Evolutionary conservation across 2,797 vertebrate species (phyloP).

Genomic region (Pterois miles): DNA sequence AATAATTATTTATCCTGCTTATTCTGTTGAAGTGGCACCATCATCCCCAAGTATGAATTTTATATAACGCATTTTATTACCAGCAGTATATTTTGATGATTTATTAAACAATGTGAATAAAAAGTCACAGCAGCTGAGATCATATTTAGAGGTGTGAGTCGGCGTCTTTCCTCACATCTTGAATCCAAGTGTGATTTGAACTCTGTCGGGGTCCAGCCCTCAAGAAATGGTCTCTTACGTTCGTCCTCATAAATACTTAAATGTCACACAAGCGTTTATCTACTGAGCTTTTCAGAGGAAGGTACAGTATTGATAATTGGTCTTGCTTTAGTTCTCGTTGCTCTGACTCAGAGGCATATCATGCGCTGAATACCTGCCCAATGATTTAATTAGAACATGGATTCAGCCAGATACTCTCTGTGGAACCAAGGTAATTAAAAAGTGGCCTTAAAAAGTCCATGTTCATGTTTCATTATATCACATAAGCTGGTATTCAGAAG

Average conservation of each 20-base stretch:
- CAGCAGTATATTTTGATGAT: conserved; percentile 20
- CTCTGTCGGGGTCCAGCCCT: conserved; percentile 4
- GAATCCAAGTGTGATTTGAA: conserved; percentile 25
- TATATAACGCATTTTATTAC: conserved; percentile 39
- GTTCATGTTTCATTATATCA: conserved; percentile 40
- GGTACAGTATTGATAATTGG: conserved; percentile 30
- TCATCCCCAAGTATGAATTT: conserved; percentile 29
- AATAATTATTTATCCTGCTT: conserved; percentile 36
- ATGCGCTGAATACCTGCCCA: conserved; percentile 41
- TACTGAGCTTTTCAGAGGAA: conserved; percentile 10
- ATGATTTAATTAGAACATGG: conserved; percentile 56
- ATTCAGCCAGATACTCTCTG: conserved; percentile 42
- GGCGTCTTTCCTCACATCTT: not conserved
- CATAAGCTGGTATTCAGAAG: conserved; percentile 16
- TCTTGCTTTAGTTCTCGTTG: conserved; percentile 14
- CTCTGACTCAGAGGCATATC: conserved; percentile 39
- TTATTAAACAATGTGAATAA: conserved; percentile 9
- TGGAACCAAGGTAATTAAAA: conserved; percentile 59
- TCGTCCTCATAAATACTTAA: conserved; percentile 42
- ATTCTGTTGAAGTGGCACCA: conserved; percentile 16
- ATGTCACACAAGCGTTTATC: conserved; percentile 40
- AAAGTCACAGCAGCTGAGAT: not conserved
- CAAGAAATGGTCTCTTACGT: not conserved
- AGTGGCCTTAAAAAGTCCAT: conserved; percentile 44
- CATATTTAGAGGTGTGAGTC: not conserved